Conservation (phyloP, 2,113 vertebrate species). For the Tyrannus savana region DNA sequence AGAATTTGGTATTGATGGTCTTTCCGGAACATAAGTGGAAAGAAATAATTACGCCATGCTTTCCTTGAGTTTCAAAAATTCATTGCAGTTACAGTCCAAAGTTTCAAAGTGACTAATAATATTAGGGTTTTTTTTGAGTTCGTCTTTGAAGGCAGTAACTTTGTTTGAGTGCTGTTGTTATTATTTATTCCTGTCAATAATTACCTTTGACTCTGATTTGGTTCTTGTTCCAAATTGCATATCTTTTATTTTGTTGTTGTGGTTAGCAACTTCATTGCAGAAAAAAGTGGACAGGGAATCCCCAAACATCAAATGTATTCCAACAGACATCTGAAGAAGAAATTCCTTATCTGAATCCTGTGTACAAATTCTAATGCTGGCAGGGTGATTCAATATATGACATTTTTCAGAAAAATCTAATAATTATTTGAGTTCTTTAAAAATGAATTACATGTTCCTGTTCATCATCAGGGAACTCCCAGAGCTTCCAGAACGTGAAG, state of each 20-base stretch:
- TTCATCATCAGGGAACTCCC: slow-evolving; percentile 77
- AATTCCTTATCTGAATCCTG: background rate
- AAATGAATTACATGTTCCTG: background rate
- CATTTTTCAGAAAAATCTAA: background rate
- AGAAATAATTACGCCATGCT: background rate
- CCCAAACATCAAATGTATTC: background rate
- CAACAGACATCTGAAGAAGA: background rate
- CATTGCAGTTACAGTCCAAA: background rate
- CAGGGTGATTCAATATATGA: background rate
- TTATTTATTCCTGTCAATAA: background rate
- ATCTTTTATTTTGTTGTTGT: background rate
- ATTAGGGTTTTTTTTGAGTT: background rate
- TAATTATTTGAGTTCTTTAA: background rate
- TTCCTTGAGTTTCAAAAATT: background rate
- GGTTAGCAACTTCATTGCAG: background rate
- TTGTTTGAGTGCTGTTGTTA: background rate
- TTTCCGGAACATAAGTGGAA: background rate
- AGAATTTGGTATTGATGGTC: background rate
- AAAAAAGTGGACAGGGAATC: background rate
- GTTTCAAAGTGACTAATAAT: background rate
- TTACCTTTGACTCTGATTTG: background rate
- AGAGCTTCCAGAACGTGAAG: slow-evolving; percentile 93
- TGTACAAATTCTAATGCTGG: background rate
- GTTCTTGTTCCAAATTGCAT: background rate
- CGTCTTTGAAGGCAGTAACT: background rate